Base-by-base conservation (phyloP, 2,113 vertebrate species). In the Hippopotamus amphibius region DNA sequence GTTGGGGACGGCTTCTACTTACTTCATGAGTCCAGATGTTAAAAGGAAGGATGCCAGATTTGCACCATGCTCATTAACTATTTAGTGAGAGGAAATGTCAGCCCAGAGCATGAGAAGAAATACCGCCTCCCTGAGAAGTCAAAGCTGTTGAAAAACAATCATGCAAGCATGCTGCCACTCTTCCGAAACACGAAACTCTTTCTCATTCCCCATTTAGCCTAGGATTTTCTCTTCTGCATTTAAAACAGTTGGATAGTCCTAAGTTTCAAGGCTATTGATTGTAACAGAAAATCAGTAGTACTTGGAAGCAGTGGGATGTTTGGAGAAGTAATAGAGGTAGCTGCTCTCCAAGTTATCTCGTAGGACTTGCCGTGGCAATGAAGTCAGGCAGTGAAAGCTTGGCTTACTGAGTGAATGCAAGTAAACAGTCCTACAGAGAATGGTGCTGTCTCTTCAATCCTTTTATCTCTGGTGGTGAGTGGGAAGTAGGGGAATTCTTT, bases 241-340 rank as follows among this genome's bases (percentile, higher is more conserved):
- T 97, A 90, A 98, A 90, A 71, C 33, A 84, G 21, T 86, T 97
- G 79, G 96, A 33, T 65, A 93, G 76, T 97, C 98, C 74, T 76
- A 97, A 63, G 57, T 94, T 96, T 98, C 98, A 97, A 93, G 95
- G 43, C 95, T 97, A 83, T 83, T 94, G 97, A 26, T 95, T 97
- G 17, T 92, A 97, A 98, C 46, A 97, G 93, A 97, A 98, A 98
- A 98, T 97, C 90, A 69, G 94, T 95, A 95, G 92, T 98, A 98
- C 97, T 98, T 97, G 96, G 97, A 98, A 98, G 93, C 97, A 94
- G 88, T 98, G 92, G 84, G 97, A 94, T 98, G 71, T 85, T 92
- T 97, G 93, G 90, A 93, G 90, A 98, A 93, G 61, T 97, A 95
- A 93, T 63, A 94, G 81, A 96, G 50, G 95, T 91, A 97, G 97